Base-by-base conservation (phyloP, 1,140 invertebrate species). In the Psilanteris sp. region DNA sequence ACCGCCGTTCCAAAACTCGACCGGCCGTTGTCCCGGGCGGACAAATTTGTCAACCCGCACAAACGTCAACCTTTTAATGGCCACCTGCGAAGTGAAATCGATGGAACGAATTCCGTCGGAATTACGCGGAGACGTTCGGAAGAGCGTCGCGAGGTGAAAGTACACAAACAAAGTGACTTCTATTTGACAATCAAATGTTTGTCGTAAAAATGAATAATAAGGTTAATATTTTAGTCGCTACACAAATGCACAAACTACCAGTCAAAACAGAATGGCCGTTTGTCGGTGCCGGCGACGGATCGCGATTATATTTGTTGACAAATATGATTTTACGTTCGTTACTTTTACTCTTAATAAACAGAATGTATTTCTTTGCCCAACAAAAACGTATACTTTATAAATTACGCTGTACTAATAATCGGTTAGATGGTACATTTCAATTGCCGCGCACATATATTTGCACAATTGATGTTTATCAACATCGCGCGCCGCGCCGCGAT, bases 341-440 rank as follows among this genome's bases (percentile, higher is more conserved):
- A 66, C 71, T 74, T 66, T 74, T 74, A 74, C 44, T 66, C 61
- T 74, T 74, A 66, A 74, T 74, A 74, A 74, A 74, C 71, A 74
- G 52, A 34, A 6, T 67, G 71, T 74, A 54, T 74, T 74, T 74
- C 71, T 74, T 74, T 74, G 61, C 20, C 54, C 44, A 74, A 74
- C 61, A 74, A 57, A 66, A 57, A 59, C 61, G 61, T 61, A 61
- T 61, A 54, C 71, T 74, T 74, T 66, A 74, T 74, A 74, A 74
- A 74, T 74, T 66, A 74, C 61, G 61, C 61, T 34, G 61, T 61
- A 67, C 71, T 59, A 73, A 73, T 73, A 73, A 64, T 73, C 52
- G 59, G 32, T 73, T 73, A 66, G 52, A 72, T 39, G 68, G 37
- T 59, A 66, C 52, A 52, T 73, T 66, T 66, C 59, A 66, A 66